Base-by-base conservation (phyloP, 1,140 invertebrate genomes). In the Drosophila serrata region DNA sequence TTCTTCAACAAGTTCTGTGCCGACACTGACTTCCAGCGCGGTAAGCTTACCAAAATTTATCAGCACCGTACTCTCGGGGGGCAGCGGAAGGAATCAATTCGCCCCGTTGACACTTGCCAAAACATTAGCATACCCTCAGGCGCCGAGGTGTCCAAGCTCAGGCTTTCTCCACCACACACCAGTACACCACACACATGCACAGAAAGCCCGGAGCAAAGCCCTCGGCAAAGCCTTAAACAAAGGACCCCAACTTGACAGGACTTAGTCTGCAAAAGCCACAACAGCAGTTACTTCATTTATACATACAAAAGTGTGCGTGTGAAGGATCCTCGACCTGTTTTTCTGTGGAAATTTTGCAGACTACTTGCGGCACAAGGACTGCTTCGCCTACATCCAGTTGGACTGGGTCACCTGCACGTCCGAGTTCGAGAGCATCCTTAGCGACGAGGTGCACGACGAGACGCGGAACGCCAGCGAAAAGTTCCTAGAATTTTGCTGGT, bases 401-500 rank as follows among this genome's bases (percentile, higher is more conserved):
- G 91, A 92, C 24, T 92, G 91, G 91, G 75, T 88, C 22, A 81
- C 62, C 56, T 92, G 91, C 56, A 91, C 90, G 9, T 48, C 53
- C 22, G 76, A 90, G 6, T 92, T 92, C 49, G 86, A 92, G 53
- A 74, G 72, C 42, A 92, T 92, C 59, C 75, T 92, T 4, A 77
- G 65, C 7, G 84, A 92, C 9, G 91, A 90, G 58, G 48, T 92
- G 49, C 84, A 92, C 49, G 81, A 81, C 12, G 55, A 73, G 15
- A 59, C 55, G n/a, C 80, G 84, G 13, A 92, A 92, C 76, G 73
- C 74, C 3, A 92, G 64, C 49, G 82, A 90, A 15, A 92, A 92
- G 68, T 92, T 91, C 40, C 63, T 92, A 62, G 87, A 92, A 35
- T 92, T 92, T 51, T 92, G 91, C 60, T 92, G 91, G 91, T 92